Evolutionary conservation across 2,888 invertebrate genomes (phyloP).

Genomic region (Papilio demoleus): DNA sequence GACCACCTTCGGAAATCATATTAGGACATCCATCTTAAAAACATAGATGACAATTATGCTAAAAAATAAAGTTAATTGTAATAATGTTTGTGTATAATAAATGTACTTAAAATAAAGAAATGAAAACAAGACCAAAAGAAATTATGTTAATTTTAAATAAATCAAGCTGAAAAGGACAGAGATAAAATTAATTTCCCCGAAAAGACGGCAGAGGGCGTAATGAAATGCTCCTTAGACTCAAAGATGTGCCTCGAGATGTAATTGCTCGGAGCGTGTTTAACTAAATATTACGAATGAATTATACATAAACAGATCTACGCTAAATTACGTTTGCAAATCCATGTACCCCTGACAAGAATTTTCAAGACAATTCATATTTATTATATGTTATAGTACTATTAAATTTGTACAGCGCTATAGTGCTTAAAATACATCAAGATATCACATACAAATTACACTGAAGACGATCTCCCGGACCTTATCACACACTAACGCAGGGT

Average conservation of each 20-base stretch:
- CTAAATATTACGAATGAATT: constrained; percentile 15
- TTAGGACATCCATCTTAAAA: too few species aligned
- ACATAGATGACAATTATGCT: too few species aligned
- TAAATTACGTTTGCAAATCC: neutral
- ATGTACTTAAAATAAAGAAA: constrained; percentile 5
- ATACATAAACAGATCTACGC: constrained; percentile 13
- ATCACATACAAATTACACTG: too few species aligned
- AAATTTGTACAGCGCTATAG: too few species aligned
- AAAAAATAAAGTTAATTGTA: neutral
- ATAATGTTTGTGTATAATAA: neutral
- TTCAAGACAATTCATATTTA: neutral
- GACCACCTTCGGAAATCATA: too few species aligned
- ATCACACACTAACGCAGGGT: too few species aligned
- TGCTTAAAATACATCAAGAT: too few species aligned
- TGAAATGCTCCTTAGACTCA: constrained; percentile 25
- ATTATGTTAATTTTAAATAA: constrained; percentile 15
- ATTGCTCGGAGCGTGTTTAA: constrained; percentile 4
- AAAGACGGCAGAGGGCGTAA: constrained; percentile 16
- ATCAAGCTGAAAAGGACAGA: constrained; percentile 18
- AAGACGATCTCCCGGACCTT: too few species aligned
- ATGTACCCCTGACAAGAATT: neutral
- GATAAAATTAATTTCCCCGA: constrained; percentile 22
- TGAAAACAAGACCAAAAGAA: constrained; percentile 17
- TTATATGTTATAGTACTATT: too few species aligned
- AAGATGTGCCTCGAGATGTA: constrained; percentile 22